Conservation (phyloP, 2,113 vertebrate species). For the Cyprinodon brontotheroides region DNA sequence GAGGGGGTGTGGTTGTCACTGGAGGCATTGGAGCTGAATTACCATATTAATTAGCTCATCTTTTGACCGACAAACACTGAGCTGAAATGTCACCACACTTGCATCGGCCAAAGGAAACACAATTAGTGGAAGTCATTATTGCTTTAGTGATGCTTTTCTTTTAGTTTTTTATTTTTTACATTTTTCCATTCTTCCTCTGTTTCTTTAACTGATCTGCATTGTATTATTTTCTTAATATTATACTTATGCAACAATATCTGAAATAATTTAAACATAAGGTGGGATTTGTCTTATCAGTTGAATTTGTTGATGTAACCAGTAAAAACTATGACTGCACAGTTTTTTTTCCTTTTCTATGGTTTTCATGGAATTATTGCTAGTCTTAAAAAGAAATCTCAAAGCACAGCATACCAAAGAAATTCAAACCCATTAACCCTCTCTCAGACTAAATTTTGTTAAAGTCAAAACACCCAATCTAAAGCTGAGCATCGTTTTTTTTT, state of each 20-base stretch:
- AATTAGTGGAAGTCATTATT: slow-evolving; percentile 78
- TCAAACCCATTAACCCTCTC: too few species aligned
- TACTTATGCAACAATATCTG: neutral
- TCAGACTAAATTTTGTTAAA: too few species aligned
- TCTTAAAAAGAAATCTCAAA: neutral
- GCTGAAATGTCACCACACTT: slow-evolving; percentile 76
- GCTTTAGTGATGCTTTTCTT: slow-evolving; percentile 54
- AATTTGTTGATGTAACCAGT: neutral
- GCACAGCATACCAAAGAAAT: too few species aligned
- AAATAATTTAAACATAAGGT: neutral
- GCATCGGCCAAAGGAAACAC: slow-evolving; percentile 72
- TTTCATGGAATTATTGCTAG: neutral
- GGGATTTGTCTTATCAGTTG: neutral
- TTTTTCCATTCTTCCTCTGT: slow-evolving; percentile 45
- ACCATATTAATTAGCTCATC: slow-evolving; percentile 80
- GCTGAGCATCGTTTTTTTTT: too few species aligned
- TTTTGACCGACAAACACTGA: slow-evolving; percentile 76
- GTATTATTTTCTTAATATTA: neutral
- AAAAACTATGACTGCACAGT: neutral
- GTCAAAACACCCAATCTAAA: too few species aligned
- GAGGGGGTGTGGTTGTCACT: slow-evolving; percentile 72
- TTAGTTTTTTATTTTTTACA: slow-evolving; percentile 35
- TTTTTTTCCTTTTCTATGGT: neutral
- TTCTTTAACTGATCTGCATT: slow-evolving; percentile 17
- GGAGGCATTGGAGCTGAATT: slow-evolving; percentile 71